A percentile compares a stretch with the other conserved stretches of the same genome.
These are phyloP conservation scores for Dinocampus coccinellae DNA, from an alignment of 2,888 invertebrate species.

Conservation along the genomic window DNA sequence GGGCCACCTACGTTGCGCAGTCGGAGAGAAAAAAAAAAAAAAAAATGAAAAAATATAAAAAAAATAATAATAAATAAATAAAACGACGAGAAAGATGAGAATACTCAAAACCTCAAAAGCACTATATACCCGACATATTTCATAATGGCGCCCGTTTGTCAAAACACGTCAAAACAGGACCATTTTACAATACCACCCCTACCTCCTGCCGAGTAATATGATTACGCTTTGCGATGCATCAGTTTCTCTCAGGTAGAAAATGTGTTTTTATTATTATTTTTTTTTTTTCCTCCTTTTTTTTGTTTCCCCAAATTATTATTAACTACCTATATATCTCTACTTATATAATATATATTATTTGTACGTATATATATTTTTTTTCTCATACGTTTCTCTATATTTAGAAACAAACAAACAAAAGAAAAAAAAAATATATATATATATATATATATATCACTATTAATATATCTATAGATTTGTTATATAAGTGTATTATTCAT, in stretches of 20 bases:
- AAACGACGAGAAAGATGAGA: constrained; percentile 38
- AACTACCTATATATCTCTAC: constrained; percentile 5
- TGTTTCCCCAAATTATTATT: constrained; percentile 23
- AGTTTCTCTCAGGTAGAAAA: constrained; percentile 35
- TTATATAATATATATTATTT: not conserved
- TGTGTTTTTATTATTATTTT: not conserved
- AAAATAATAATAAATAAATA: constrained; percentile 32
- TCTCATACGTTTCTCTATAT: constrained; percentile 1
- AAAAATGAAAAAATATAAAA: constrained; percentile 31
- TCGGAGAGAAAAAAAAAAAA: constrained; percentile 42
- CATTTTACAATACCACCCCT: constrained; percentile 36
- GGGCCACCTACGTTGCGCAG: constrained; percentile 64
- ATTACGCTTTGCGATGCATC: constrained; percentile 67
- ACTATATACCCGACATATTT: constrained; percentile 21
- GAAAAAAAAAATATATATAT: too few relatives aligned
- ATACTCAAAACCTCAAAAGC: constrained; percentile 22
- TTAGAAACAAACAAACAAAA: not conserved
- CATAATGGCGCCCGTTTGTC: constrained; percentile 68
- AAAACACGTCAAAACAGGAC: constrained; percentile 68
- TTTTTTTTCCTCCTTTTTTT: too few relatives aligned
- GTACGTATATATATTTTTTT: not conserved
- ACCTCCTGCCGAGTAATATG: constrained; percentile 25
- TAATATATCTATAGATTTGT: not conserved
- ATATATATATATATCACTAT: too few relatives aligned
- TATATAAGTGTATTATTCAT: not conserved